A percentile compares a stretch with the other conserved stretches of the same genome.
phyloP scores from a whole-genome alignment of 1,140 invertebrate genomes.

The Meloidogyne exigua region DNA sequence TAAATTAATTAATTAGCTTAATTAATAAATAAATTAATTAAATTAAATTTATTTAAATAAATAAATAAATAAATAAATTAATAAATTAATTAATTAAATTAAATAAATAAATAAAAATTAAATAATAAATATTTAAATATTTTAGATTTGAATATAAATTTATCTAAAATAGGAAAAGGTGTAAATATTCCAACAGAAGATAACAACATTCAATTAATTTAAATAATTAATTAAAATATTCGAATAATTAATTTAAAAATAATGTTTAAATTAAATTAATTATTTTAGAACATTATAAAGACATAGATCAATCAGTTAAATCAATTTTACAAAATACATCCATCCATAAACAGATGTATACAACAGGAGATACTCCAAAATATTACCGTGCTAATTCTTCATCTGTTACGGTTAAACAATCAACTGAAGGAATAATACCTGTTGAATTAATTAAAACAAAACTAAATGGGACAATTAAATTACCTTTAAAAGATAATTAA shows the following conservation, averaged over 20 bases:
- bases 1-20: neutral
- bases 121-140: too few relatives aligned
- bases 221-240: too few relatives aligned
- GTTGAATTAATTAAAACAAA: neutral
- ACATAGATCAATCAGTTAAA: neutral
- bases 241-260: too few relatives aligned
- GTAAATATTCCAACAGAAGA: too few relatives aligned
- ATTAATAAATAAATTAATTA: neutral
- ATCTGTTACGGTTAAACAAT: neutral
- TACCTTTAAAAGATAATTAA: neutral
- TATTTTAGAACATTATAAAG: neutral
- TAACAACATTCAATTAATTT: neutral
- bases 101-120: neutral
- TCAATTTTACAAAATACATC: neutral
- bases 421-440: neutral
- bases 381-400: neutral
- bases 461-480: neutral
- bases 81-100: neutral
- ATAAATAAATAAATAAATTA: neutral
- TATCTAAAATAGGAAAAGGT: neutral
- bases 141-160: neutral
- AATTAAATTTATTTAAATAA: too few relatives aligned
- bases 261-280: neutral
- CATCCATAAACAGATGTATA: neutral
- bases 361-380: neutral